Conservation (phyloP, 1,140 invertebrate species). For the Lepidurus couesii region DNA sequence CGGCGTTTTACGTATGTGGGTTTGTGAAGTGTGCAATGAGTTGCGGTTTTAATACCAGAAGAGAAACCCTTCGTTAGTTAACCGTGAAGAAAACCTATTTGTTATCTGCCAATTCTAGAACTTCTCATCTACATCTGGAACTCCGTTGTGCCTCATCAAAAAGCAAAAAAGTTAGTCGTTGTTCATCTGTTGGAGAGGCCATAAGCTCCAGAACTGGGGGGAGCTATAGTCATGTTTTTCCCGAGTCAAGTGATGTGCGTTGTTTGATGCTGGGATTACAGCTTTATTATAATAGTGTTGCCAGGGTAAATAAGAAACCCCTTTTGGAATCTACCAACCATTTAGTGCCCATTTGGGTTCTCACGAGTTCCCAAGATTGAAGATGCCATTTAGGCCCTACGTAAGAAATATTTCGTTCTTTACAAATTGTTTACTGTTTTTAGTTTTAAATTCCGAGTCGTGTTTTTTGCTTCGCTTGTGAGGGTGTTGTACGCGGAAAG, state of each 20-base stretch:
- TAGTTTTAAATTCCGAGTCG: neutral
- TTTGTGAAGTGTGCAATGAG: neutral
- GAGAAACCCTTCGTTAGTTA: conserved; percentile 22
- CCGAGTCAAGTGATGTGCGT: neutral
- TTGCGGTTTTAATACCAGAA: conserved; percentile 9
- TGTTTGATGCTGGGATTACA: neutral
- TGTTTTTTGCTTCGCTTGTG: neutral
- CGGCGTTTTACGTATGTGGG: neutral
- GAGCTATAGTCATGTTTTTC: neutral
- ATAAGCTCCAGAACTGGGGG: neutral
- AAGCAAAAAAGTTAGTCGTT: neutral
- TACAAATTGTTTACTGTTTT: neutral
- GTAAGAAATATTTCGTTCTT: neutral
- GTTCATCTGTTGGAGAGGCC: neutral
- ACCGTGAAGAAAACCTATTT: neutral
- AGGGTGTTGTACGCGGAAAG: neutral
- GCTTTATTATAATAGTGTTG: neutral
- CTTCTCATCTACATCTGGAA: neutral
- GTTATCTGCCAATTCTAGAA: neutral
- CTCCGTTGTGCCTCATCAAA: neutral
- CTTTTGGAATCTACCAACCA: too few relatives aligned
- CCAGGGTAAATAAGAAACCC: too few relatives aligned
- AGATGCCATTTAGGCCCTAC: neutral
- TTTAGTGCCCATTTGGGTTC: neutral
- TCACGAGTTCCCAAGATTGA: neutral